Evolutionary conservation across 1,140 invertebrate species (phyloP), one percentile per base, ranked within the genome.

Genomic region (Lerema accius): DNA sequence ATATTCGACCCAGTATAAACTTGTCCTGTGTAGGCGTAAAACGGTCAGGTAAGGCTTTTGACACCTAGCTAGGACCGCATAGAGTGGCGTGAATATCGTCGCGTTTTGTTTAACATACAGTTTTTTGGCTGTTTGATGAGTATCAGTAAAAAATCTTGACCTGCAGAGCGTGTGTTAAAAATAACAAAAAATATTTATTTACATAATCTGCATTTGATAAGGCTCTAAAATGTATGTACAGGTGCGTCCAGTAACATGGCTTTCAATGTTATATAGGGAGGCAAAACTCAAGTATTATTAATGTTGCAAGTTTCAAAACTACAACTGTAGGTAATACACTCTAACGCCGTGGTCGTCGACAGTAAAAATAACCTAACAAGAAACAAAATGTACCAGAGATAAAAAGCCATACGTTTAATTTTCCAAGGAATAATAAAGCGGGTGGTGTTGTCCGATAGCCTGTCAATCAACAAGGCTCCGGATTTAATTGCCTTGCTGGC

Each of bases 11-110:
- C 69, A 75, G 59, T 73, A 72, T 71, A 79, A 66, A 76, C 73
- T 71, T 71, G 78, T 63, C 60, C 68, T 63, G 82, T 72, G 84
- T 86, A 79, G 86, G 86, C 76, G 84, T 84, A 45, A 73, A 80
- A 74, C 71, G 81, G 79, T 76, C 86, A 88, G 85, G 86, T 90
- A 90, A 86, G 80, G 82, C 86, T 90, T 90, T 90, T 90, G 86
- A 90, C 86, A 90, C 86, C 86, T 90, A 86, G 75, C 76, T 70
- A 73, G 64, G 69, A 60, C 71, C 69, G 70, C 64, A 69, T 65
- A 48, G 68, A 65, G 65, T 65, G 72, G 86, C 78, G 86, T 87
- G 82, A 87, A 86, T 80, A 74, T 85, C 78, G 67, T 75, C 85
- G 82, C 86, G 67, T 80, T 77, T 69, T 82, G 71, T 82, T 88